phyloP scores from a whole-genome alignment of 2,113 vertebrate genomes.

The Bos javanicus region DNA sequence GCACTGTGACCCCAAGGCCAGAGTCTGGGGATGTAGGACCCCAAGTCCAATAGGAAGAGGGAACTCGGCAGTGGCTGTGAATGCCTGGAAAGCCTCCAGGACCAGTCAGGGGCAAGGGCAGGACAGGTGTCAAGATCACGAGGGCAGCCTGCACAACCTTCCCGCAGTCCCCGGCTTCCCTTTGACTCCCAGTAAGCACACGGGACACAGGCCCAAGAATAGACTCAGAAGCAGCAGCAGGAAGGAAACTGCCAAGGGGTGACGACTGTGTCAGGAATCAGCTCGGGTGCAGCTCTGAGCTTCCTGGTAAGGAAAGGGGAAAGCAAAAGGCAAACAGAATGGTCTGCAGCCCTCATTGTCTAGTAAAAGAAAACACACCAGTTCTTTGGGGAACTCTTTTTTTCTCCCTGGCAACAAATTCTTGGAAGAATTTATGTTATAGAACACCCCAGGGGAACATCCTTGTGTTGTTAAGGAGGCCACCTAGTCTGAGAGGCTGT shows the following conservation, averaged over 20 bases:
- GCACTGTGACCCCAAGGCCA: fast-evolving
- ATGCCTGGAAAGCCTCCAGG: fast-evolving
- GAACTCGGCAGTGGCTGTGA: fast-evolving
- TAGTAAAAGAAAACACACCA: not conserved
- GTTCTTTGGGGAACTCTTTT: not conserved
- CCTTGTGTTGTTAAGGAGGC: not conserved
- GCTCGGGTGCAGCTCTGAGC: not conserved
- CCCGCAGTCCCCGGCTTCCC: fast-evolving
- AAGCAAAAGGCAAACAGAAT: not conserved
- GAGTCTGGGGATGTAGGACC: not conserved
- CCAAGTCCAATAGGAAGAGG: not conserved
- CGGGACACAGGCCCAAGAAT: fast-evolving
- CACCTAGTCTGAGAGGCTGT: not conserved
- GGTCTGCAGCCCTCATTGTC: not conserved
- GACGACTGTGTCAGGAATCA: fast-evolving
- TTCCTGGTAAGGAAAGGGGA: not conserved
- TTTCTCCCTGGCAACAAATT: slow-evolving; percentile 14
- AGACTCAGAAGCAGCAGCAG: fast-evolving
- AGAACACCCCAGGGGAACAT: not conserved
- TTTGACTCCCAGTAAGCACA: not conserved
- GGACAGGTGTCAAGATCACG: not conserved
- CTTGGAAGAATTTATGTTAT: not conserved
- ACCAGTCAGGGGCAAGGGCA: not conserved
- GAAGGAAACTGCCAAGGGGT: not conserved
- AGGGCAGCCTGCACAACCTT: fast-evolving